Evolutionary conservation across 2,113 vertebrate genomes (phyloP).

Genomic region (Loxodonta africana): DNA sequence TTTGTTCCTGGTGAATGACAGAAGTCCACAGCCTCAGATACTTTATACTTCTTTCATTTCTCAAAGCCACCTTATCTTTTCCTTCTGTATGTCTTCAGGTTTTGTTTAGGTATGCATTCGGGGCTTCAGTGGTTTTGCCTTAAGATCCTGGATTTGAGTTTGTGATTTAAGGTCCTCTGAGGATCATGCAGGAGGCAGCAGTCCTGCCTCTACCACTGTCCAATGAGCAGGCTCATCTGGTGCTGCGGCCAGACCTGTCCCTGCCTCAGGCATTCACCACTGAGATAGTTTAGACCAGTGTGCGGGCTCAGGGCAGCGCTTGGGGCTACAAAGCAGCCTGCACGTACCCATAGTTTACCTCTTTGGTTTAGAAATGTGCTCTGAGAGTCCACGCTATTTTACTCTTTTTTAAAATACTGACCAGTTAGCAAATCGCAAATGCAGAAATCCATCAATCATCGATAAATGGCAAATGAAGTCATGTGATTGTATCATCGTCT

Average conservation of each 20-base stretch:
- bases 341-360: not conserved
- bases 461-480: not conserved
- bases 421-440: not conserved
- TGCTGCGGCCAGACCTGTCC: not conserved
- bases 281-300: not conserved
- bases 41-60: not conserved
- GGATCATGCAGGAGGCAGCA: not conserved
- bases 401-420: not conserved
- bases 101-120: not conserved
- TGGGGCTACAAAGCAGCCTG: accelerated
- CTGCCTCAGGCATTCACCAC: accelerated
- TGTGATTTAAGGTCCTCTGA: not conserved
- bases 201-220: accelerated
- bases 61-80: not conserved
- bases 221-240: not conserved
- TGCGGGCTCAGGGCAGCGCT: not conserved
- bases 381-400: not conserved
- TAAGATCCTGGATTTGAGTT: not conserved
- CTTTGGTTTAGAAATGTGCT: not conserved
- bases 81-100: not conserved
- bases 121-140: not conserved
- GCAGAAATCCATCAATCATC: not conserved
- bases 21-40: not conserved
- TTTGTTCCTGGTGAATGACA: not conserved
- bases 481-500: not conserved